A percentile compares a stretch with the other conserved stretches of the same genome.
Evolutionary conservation across 1,140 invertebrate genomes (phyloP).

Genomic region (Rhopalosiphum padi): DNA sequence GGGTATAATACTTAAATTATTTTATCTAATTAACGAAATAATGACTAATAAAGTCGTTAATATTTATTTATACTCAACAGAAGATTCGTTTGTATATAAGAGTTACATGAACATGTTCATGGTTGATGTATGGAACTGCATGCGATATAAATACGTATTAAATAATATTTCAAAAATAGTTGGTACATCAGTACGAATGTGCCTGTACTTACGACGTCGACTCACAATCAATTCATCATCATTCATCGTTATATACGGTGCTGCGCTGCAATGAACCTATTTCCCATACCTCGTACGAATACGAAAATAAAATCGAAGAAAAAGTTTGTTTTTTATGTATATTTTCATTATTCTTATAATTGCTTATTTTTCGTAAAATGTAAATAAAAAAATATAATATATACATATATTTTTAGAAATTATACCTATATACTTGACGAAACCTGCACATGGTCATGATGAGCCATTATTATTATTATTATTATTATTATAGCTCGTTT

Average conservation of each 20-base stretch:
- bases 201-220: not conserved
- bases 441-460: not conserved
- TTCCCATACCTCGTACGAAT: no score
- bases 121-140: no score
- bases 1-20: no score
- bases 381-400: not conserved
- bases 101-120: no score
- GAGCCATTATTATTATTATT: not conserved
- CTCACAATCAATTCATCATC: not conserved
- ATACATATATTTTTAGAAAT: not conserved
- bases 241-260: not conserved
- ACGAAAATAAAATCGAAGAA: not conserved
- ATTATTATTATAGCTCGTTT: not conserved
- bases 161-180: no score
- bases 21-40: no score
- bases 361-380: not conserved
- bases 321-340: not conserved
- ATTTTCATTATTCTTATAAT: not conserved
- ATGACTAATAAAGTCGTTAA: no score
- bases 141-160: no score
- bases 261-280: no score
- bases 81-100: no score
- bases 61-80: no score
- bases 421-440: not conserved
- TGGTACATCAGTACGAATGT: not conserved